A percentile compares a stretch with the other conserved stretches of the same genome.
phyloP scores from a whole-genome alignment of 2,888 invertebrate genomes.

The Amphipoea oculea region DNA sequence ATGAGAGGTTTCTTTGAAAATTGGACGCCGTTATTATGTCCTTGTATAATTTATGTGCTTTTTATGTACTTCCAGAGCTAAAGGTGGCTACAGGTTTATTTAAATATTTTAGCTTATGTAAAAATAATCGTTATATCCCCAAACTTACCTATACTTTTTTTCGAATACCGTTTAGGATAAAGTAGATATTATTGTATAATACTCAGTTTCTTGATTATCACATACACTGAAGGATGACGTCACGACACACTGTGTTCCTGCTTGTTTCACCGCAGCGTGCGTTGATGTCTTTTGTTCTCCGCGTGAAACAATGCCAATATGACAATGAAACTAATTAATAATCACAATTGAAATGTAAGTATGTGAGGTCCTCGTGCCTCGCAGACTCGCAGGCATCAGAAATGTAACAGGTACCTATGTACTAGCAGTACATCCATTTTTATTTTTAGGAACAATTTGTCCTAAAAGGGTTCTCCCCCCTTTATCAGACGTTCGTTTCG shows the following conservation, averaged over 20 bases:
- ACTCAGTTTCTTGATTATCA: neutral
- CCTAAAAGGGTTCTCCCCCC: conserved; percentile 6
- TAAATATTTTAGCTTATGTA: neutral
- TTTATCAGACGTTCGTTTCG: conserved; percentile 20
- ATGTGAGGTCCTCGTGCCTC: neutral
- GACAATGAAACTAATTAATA: conserved; percentile 12
- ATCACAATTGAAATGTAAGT: neutral
- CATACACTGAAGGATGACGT: neutral
- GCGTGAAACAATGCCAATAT: conserved; percentile 29
- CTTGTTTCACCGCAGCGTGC: conserved; percentile 50
- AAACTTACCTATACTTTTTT: neutral
- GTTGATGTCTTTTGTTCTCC: conserved; percentile 80
- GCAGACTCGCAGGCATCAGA: neutral
- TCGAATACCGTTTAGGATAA: neutral
- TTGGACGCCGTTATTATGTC: conserved; percentile 82
- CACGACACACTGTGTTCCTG: neutral
- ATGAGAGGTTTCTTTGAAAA: conserved; percentile 81
- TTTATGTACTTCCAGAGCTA: conserved; percentile 62
- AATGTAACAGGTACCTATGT: neutral
- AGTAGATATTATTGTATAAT: neutral
- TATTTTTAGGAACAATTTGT: neutral
- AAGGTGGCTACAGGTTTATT: conserved; percentile 42
- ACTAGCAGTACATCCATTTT: neutral
- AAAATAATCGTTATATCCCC: neutral
- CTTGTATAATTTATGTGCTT: conserved; percentile 78